Conservation (phyloP, 1,140 invertebrate genomes). For the Drosophila ogumai region DNA sequence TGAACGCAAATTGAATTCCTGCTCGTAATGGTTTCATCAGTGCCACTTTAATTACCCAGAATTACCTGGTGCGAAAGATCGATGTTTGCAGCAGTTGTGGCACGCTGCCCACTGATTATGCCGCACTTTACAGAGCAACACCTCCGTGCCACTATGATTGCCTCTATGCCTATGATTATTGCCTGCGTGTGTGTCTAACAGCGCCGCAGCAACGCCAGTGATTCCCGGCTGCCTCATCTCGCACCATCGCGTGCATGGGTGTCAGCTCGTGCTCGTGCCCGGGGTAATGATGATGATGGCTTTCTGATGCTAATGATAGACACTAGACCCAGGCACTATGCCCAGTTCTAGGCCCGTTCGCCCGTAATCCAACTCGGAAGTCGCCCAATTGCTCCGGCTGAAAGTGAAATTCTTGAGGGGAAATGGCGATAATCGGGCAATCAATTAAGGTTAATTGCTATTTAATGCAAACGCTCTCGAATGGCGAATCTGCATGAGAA, state of each 20-base stretch:
- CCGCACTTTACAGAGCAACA: slow-evolving; percentile 73
- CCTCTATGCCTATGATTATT: slow-evolving; percentile 51
- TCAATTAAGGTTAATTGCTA: slow-evolving; percentile 80
- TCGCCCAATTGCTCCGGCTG: slow-evolving; percentile 50
- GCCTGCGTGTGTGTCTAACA: slow-evolving; percentile 61
- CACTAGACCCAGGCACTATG: slow-evolving; percentile 14
- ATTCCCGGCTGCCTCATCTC: slow-evolving; percentile 65
- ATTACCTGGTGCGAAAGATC: slow-evolving; percentile 9
- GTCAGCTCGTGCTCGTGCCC: slow-evolving; percentile 75
- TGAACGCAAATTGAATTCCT: slow-evolving; percentile 13
- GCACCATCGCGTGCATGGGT: slow-evolving; percentile 74
- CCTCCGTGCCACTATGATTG: slow-evolving; percentile 65
- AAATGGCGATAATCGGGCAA: slow-evolving; percentile 70
- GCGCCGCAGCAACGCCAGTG: slow-evolving; percentile 28
- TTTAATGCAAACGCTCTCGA: slow-evolving; percentile 66
- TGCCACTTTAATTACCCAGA: background rate
- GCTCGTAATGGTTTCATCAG: slow-evolving; percentile 10
- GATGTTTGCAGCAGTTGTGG: slow-evolving; percentile 16
- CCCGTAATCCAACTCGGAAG: slow-evolving; percentile 67
- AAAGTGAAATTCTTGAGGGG: slow-evolving; percentile 72
- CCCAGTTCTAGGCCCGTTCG: slow-evolving; percentile 28
- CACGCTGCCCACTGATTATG: slow-evolving; percentile 58
- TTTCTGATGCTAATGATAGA: slow-evolving; percentile 81
- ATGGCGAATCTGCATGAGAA: slow-evolving; percentile 27
- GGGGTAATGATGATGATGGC: slow-evolving; percentile 79